Conservation (phyloP, 2,113 vertebrate genomes). For the Typhlomys cinereus region DNA sequence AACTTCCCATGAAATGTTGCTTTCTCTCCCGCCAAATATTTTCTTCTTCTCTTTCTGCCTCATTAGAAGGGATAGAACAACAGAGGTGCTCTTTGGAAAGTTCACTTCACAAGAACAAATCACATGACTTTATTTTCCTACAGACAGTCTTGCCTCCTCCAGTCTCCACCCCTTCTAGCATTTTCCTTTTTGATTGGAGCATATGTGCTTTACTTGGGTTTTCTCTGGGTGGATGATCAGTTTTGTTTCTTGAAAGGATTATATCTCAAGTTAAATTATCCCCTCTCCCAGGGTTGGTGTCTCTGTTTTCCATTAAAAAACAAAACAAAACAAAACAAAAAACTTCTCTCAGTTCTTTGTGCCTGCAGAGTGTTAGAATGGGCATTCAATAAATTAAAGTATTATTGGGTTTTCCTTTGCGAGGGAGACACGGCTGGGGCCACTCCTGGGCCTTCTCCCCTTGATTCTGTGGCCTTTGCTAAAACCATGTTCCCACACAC, state of each 20-base stretch:
- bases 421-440: background rate
- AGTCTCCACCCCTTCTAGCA: background rate
- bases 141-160: background rate
- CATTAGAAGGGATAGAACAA: background rate
- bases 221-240: background rate
- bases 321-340: too few relatives aligned
- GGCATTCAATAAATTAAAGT: constrained; percentile 56
- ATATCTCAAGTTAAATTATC: background rate
- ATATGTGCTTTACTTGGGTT: background rate
- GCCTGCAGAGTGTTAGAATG: background rate
- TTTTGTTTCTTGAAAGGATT: background rate
- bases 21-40: too few relatives aligned
- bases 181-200: background rate
- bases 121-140: background rate
- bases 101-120: background rate
- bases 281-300: background rate
- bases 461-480: background rate
- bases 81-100: background rate
- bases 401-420: constrained; percentile 52
- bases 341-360: background rate
- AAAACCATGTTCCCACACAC: constrained; percentile 46
- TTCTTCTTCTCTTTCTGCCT: background rate
- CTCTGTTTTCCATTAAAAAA: constrained; percentile 34
- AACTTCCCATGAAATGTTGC: background rate
- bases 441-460: background rate